Evolutionary conservation across 2,888 invertebrate genomes (phyloP).

Genomic region (Acronicta aceris): DNA sequence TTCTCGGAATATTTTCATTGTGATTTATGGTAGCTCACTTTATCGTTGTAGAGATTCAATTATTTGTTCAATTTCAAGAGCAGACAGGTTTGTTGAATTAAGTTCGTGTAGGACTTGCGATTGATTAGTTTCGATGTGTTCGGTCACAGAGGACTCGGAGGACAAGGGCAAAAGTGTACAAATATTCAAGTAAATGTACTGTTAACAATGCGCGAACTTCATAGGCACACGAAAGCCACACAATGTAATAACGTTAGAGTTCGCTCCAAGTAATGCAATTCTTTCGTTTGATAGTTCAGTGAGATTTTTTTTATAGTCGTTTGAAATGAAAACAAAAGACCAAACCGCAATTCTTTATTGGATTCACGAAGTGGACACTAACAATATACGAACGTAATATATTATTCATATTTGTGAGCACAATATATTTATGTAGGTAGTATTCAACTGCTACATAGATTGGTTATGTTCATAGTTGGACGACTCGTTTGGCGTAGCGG

Average conservation of each 20-base stretch:
- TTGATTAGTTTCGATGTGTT: neutral
- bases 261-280: neutral
- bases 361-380: no score
- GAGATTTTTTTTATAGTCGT: neutral
- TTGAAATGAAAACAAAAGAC: neutral
- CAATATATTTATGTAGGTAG: no score
- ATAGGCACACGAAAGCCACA: neutral
- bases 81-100: slow-evolving; percentile 1
- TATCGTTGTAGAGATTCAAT: slow-evolving; percentile 9
- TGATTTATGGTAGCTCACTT: slow-evolving; percentile 5
- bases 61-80: slow-evolving; percentile 18
- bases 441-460: no score
- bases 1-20: slow-evolving; percentile 1
- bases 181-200: no score
- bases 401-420: no score
- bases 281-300: neutral
- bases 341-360: neutral
- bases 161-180: neutral
- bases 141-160: neutral
- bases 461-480: no score
- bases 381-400: no score
- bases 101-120: neutral
- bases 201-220: no score
- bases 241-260: neutral
- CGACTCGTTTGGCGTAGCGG: no score